Base-by-base conservation (phyloP, 2,797 vertebrate genomes). In the Chelon labrosus region DNA sequence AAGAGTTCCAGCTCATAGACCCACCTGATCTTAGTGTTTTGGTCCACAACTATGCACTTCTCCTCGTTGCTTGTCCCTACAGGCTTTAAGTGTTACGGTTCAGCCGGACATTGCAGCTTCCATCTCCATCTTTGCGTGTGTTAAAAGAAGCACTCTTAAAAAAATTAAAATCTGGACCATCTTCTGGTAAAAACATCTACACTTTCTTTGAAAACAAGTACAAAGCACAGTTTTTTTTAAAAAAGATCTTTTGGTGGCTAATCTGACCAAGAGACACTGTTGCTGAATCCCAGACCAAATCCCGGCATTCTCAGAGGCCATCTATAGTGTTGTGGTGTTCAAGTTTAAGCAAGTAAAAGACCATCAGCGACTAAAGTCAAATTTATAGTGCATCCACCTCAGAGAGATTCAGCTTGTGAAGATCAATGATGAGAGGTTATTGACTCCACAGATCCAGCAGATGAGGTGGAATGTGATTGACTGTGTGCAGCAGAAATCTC, bases 1-100 rank as follows among this genome's bases (percentile, higher is more conserved):
- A 22, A 49, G 50, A 68, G 77, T 62, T 85, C 69, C 75, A 82
- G 76, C 72, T 77, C 81, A 41, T 61, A 73, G 70, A 78, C 65
- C 27, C 70, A 42, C 35, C 64, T 31, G 2, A 42, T 41, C 16
- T 7, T 65, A 73, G 73, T 75, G 74, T 66, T 75, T 38, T 19
- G 19, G 14, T 69, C 64, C 52, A 44, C 64, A 39, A 17, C 6
- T 20, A 46, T 3, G 14, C n/a, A 41, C 58, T n/a, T 17, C 25
- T 53, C 25, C 60, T 63, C 52, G 12, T 42, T 62, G 2, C 44
- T n/a, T 4, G 52, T 54, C 52, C 60, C 58, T 41, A 37, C 20
- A 61, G 55, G 31, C 20, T 54, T 75, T 25, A 58, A 59, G 63
- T 55, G 72, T 70, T 38, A 17, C 13, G 22, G 47, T 27, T 46